Conservation (phyloP, 2,888 invertebrate species). For the Trichacis sp. region DNA sequence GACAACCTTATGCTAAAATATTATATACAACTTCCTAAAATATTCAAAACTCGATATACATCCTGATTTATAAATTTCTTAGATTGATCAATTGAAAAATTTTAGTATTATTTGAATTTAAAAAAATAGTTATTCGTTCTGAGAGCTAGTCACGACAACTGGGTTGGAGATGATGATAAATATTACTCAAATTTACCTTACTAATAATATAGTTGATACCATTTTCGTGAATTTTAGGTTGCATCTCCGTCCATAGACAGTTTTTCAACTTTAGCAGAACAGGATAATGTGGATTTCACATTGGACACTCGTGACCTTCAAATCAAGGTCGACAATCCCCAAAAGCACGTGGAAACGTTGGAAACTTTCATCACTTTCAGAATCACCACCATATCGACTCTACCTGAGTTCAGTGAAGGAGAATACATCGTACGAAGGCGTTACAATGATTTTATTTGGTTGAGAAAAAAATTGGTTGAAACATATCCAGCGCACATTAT, state of each 20-base stretch:
- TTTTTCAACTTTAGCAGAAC: constrained; percentile 74
- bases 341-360: constrained; percentile 78
- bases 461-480: constrained; percentile 75
- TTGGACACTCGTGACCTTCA: constrained; percentile 74
- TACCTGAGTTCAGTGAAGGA: constrained; percentile 75
- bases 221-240: constrained; percentile 63
- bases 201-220: neutral
- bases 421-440: constrained; percentile 77
- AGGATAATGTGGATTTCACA: constrained; percentile 72
- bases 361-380: constrained; percentile 80
- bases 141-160: too few species aligned
- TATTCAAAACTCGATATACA: too few species aligned
- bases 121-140: too few species aligned
- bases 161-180: neutral
- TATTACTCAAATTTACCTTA: neutral
- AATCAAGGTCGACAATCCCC: constrained; percentile 79
- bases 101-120: too few species aligned
- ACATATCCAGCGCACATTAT: constrained; percentile 77
- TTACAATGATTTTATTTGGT: constrained; percentile 81
- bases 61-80: too few species aligned
- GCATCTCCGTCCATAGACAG: constrained; percentile 74
- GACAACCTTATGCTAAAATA: too few species aligned
- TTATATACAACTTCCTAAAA: too few species aligned
- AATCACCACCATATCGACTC: constrained; percentile 75
- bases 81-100: too few species aligned